phyloP scores from a whole-genome alignment of 1,140 invertebrate species.

The Papilio dardanus region DNA sequence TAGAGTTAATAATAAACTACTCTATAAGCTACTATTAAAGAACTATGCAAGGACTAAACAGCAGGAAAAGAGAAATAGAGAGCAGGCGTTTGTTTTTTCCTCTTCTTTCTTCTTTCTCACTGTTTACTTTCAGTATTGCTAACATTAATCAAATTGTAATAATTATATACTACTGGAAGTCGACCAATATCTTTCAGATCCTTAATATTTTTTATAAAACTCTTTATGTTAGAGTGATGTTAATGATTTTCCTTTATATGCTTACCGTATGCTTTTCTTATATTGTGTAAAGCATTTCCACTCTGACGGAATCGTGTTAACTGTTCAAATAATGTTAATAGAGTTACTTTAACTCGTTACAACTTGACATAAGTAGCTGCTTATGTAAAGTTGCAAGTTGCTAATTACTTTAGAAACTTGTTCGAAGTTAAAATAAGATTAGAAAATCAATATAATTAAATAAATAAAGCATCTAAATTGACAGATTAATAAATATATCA shows the following conservation, averaged over 20 bases:
- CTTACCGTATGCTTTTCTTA: neutral
- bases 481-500: neutral
- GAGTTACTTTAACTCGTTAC: constrained; percentile 23
- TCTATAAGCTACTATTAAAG: no score
- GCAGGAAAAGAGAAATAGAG: no score
- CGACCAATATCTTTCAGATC: no score
- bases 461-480: neutral
- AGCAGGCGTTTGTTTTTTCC: no score
- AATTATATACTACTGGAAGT: no score
- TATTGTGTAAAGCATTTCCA: constrained; percentile 8
- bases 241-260: neutral
- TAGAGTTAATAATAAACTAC: no score
- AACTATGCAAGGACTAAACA: no score
- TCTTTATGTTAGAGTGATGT: no score
- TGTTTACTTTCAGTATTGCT: no score
- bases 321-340: constrained; percentile 20
- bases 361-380: constrained; percentile 19
- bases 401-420: constrained; percentile 13
- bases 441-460: neutral
- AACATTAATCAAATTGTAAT: no score
- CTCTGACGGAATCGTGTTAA: constrained; percentile 3
- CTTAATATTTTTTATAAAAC: no score
- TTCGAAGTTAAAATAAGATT: neutral
- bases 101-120: no score
- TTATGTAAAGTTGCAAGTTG: constrained; percentile 8